Percentiles rank a stretch among this genome's conserved stretches.
Conservation (phyloP, 2,113 vertebrate species). For the Polyodon spathula region DNA sequence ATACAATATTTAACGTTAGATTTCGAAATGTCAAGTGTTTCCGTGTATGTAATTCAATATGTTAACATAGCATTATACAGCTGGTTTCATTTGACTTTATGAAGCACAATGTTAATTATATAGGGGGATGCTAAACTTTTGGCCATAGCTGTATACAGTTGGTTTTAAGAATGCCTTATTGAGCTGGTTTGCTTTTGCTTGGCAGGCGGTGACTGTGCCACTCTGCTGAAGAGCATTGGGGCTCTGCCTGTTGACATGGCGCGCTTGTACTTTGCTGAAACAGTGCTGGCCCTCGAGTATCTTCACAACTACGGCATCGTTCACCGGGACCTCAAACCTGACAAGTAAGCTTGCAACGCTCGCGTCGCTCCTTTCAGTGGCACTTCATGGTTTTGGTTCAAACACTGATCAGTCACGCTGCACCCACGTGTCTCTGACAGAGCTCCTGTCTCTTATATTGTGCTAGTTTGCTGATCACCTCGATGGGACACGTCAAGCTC, state of each 20-base stretch:
- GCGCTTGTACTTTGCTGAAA: slow-evolving; percentile 93
- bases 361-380: not conserved
- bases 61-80: no score
- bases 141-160: no score
- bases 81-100: no score
- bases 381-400: slow-evolving; percentile 14
- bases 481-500: slow-evolving; percentile 93
- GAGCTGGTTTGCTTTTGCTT: not conserved
- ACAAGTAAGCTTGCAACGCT: slow-evolving; percentile 69
- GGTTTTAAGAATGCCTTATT: no score
- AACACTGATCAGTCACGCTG: no score
- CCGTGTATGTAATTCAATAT: no score
- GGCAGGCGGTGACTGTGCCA: slow-evolving; percentile 89
- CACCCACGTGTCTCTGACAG: not conserved
- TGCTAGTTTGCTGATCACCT: slow-evolving; percentile 90
- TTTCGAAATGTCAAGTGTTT: no score
- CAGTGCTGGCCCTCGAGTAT: slow-evolving; percentile 87
- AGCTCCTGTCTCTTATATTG: slow-evolving; percentile 12
- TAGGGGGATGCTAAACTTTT: no score
- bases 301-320: slow-evolving; percentile 96
- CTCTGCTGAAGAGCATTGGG: slow-evolving; percentile 90
- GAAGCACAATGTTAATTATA: no score
- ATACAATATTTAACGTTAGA: no score
- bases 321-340: slow-evolving; percentile 94
- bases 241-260: slow-evolving; percentile 92